Evolutionary conservation across 2,888 invertebrate species (phyloP).

Genomic region (Neoitamus cyanurus): DNA sequence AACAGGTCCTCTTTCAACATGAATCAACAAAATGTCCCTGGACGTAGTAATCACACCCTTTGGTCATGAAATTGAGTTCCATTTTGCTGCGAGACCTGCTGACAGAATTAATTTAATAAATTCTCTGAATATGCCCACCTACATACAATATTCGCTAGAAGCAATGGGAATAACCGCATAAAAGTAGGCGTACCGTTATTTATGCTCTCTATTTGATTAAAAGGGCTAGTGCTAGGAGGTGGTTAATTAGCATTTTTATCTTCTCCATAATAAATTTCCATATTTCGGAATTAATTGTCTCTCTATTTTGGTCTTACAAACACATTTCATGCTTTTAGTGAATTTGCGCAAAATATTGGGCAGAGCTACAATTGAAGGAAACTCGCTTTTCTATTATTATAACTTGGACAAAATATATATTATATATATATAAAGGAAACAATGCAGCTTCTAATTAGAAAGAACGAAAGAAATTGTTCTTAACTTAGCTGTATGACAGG

Average conservation of each 20-base stretch:
- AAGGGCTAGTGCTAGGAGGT: neutral
- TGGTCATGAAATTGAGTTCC: neutral
- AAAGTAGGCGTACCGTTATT: neutral
- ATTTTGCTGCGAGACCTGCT: neutral
- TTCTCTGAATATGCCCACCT: neutral
- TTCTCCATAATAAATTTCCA: neutral
- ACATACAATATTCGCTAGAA: neutral
- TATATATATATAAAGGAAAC: too few species aligned
- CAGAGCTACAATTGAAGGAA: too few species aligned
- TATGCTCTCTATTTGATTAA: neutral
- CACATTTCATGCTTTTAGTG: too few species aligned
- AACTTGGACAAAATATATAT: too few species aligned
- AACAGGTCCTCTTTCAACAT: neutral
- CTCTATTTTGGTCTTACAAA: too few species aligned
- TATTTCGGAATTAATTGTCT: neutral
- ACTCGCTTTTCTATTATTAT: too few species aligned
- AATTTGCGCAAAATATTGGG: too few species aligned
- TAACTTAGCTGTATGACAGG: too few species aligned
- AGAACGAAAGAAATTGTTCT: too few species aligned
- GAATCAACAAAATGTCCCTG: neutral
- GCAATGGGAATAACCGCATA: neutral
- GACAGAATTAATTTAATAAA: slow-evolving; percentile 9
- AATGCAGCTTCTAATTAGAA: too few species aligned
- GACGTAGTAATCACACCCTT: neutral
- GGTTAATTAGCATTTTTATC: neutral